Conservation (phyloP, 2,888 invertebrate species). For the Muschampia plurimacula region DNA sequence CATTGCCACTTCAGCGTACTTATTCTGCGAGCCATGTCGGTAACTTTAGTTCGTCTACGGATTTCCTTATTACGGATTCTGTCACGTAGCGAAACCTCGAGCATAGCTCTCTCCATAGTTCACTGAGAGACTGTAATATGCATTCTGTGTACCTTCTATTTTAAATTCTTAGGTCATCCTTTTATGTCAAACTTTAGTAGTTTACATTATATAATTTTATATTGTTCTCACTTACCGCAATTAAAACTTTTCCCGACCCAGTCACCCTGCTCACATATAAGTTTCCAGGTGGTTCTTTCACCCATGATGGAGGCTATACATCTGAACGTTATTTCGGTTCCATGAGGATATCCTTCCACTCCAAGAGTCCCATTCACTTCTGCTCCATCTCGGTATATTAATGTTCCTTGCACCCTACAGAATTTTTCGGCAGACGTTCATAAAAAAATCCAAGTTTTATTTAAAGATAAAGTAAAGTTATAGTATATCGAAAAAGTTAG, state of each 20-base stretch:
- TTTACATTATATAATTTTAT: background rate
- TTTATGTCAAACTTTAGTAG: too few relatives aligned
- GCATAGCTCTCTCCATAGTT: too few relatives aligned
- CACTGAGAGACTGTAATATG: too few relatives aligned
- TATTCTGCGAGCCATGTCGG: too few relatives aligned
- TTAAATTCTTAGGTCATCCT: too few relatives aligned
- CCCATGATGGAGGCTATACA: conserved; percentile 93
- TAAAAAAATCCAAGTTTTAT: conserved; percentile 21
- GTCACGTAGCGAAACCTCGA: too few relatives aligned
- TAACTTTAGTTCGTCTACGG: too few relatives aligned
- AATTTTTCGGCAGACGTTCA: conserved; percentile 27
- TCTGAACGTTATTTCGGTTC: conserved; percentile 93
- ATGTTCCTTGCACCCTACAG: conserved; percentile 90
- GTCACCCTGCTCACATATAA: conserved; percentile 93
- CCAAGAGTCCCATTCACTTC: conserved; percentile 88
- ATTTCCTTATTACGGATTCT: too few relatives aligned
- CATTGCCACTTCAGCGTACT: too few relatives aligned
- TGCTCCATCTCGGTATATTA: conserved; percentile 90
- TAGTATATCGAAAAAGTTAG: conserved; percentile 19
- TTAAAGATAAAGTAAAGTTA: conserved; percentile 13
- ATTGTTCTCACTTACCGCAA: conserved; percentile 86
- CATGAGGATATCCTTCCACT: conserved; percentile 90
- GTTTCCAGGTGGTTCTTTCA: conserved; percentile 93
- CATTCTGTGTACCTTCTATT: too few relatives aligned
- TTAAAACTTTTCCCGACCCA: conserved; percentile 93